A percentile compares a stretch with the other conserved stretches of the same genome.
Evolutionary conservation across 92 coral and sea anemone species (phyloP).

Genomic region (Epizoanthus fatuus): DNA sequence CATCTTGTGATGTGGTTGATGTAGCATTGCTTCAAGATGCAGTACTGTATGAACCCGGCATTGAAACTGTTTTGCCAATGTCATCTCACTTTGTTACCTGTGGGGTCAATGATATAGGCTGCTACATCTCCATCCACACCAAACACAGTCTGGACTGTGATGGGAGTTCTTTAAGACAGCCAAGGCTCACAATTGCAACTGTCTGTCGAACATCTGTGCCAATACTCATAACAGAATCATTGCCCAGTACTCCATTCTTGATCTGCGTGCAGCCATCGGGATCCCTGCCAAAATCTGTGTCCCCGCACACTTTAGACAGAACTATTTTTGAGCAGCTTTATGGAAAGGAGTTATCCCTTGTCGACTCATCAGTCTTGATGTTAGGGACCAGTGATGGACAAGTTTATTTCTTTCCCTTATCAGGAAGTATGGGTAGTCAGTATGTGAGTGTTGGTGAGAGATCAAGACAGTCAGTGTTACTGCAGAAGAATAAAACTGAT

Average conservation of each 20-base stretch:
- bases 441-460: background rate
- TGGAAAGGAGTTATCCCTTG: constrained; percentile 41
- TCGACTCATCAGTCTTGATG: constrained; percentile 50
- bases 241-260: background rate
- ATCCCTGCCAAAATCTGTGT: background rate
- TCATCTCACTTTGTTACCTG: constrained; percentile 1
- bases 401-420: constrained; percentile 29
- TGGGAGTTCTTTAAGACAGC: background rate
- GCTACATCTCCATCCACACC: background rate
- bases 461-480: background rate
- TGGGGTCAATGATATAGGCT: constrained; percentile 16
- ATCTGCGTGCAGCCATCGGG: constrained; percentile 14
- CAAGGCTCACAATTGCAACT: background rate
- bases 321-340: constrained; percentile 56
- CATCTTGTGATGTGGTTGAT: constrained; percentile 10
- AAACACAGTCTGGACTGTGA: background rate
- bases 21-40: background rate
- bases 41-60: background rate
- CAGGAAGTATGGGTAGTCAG: background rate
- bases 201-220: constrained; percentile 11
- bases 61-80: background rate
- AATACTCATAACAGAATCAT: background rate
- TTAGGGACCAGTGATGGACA: constrained; percentile 62
- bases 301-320: constrained; percentile 18
- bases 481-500: background rate